Evolutionary conservation across 2,888 invertebrate genomes (phyloP).

Genomic region (Notodonta dromedarius): DNA sequence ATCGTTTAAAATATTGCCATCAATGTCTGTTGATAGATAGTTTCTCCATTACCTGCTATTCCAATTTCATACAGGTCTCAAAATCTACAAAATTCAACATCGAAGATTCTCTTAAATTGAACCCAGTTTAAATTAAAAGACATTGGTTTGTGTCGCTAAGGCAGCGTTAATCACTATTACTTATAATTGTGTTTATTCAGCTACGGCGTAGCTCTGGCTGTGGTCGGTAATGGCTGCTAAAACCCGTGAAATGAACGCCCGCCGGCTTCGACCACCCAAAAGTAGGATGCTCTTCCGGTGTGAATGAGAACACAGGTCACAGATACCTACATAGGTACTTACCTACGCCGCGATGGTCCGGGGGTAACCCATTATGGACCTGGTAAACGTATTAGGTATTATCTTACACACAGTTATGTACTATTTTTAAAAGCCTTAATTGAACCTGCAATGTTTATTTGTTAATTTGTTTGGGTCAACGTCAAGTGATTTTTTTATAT

Average conservation of each 20-base stretch:
- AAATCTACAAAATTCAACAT: background rate
- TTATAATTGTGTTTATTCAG: slow-evolving; percentile 51
- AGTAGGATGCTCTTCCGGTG: slow-evolving; percentile 48
- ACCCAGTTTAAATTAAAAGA: slow-evolving; percentile 21
- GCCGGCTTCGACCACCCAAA: slow-evolving; percentile 71
- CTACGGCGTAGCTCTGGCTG: slow-evolving; percentile 23
- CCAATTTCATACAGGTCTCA: too few relatives aligned
- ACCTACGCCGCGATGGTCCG: background rate
- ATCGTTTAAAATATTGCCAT: too few relatives aligned
- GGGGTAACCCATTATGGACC: background rate
- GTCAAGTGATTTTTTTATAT: too few relatives aligned
- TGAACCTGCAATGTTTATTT: too few relatives aligned
- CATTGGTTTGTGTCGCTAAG: slow-evolving; percentile 13
- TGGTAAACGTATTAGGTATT: too few relatives aligned
- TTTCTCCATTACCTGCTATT: too few relatives aligned
- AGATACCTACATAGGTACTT: background rate
- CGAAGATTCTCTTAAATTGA: slow-evolving; percentile 9
- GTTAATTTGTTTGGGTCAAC: too few relatives aligned
- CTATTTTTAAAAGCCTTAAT: too few relatives aligned
- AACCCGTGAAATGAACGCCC: slow-evolving; percentile 73
- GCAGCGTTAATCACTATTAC: background rate
- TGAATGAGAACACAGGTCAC: slow-evolving; percentile 7
- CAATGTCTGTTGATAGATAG: too few relatives aligned
- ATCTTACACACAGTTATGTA: too few relatives aligned
- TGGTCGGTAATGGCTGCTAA: slow-evolving; percentile 52